Conservation (phyloP, 1,140 invertebrate species). For the Ceratosolen solmsi region DNA sequence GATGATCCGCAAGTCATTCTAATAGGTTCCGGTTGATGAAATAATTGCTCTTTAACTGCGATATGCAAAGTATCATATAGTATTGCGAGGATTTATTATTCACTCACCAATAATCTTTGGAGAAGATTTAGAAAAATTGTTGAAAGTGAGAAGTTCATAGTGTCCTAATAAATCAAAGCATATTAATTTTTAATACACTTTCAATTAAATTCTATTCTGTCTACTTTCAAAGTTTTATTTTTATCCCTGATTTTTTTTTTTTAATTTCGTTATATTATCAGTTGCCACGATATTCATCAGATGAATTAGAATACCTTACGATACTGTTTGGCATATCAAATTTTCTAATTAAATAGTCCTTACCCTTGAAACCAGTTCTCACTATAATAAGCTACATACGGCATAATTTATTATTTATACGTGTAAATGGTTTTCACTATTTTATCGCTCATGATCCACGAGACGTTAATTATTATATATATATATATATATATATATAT, state of each 20-base stretch:
- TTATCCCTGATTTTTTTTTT: no score
- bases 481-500: no score
- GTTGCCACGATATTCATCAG: no score
- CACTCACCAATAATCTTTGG: background rate
- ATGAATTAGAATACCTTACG: no score
- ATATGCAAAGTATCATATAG: background rate
- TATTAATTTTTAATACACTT: background rate
- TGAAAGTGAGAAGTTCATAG: background rate
- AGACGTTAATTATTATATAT: no score
- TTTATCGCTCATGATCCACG: no score
- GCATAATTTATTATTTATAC: background rate
- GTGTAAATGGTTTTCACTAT: no score
- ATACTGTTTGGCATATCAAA: no score
- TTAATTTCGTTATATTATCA: background rate
- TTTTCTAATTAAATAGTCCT: no score
- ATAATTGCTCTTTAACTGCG: constrained; percentile 1
- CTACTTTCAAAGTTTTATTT: background rate
- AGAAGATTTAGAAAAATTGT: background rate
- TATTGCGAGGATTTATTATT: background rate
- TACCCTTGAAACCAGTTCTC: background rate
- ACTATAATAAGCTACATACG: background rate
- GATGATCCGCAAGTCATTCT: background rate
- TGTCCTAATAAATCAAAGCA: background rate
- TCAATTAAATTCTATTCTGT: background rate
- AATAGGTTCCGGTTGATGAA: background rate